Evolutionary conservation across 2,113 vertebrate species (phyloP).

Genomic region (Pelusios castaneus): DNA sequence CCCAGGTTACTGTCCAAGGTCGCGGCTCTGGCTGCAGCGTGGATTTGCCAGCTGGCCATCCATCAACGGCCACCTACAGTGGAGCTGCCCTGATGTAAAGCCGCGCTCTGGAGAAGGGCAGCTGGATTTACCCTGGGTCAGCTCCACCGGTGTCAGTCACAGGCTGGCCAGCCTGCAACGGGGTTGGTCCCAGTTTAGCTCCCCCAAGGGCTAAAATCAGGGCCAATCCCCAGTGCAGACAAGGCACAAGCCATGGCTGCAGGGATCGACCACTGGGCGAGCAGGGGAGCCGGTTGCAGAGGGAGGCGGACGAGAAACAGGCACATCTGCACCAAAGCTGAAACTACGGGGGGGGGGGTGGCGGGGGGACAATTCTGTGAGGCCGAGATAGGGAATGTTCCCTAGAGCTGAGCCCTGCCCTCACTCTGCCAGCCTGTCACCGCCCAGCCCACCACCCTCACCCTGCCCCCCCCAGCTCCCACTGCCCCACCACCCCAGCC

Average conservation of each 20-base stretch:
- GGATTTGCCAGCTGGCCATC: not conserved
- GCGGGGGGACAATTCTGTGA: too few relatives aligned
- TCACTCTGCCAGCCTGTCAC: too few relatives aligned
- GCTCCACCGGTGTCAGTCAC: not conserved
- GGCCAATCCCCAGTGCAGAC: not conserved
- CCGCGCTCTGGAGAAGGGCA: fast-evolving
- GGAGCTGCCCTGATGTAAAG: not conserved
- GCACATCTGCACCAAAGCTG: not conserved
- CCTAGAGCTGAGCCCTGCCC: too few relatives aligned
- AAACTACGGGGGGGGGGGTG: too few relatives aligned
- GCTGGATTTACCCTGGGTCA: not conserved
- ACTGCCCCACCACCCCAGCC: not conserved
- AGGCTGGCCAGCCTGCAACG: not conserved
- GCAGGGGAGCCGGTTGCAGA: too few relatives aligned
- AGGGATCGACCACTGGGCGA: too few relatives aligned
- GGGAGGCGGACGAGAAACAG: not conserved
- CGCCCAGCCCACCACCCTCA: fast-evolving
- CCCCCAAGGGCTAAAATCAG: not conserved
- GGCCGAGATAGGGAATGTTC: too few relatives aligned
- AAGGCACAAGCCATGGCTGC: too few relatives aligned
- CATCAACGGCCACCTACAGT: too few relatives aligned
- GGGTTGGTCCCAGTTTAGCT: not conserved
- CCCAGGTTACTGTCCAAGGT: not conserved
- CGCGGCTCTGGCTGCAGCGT: not conserved
- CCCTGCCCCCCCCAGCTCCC: not conserved